Percentiles rank a stretch among this genome's conserved stretches.
Conservation (phyloP, 2,797 vertebrate genomes). For the Benthosema pterotum region DNA sequence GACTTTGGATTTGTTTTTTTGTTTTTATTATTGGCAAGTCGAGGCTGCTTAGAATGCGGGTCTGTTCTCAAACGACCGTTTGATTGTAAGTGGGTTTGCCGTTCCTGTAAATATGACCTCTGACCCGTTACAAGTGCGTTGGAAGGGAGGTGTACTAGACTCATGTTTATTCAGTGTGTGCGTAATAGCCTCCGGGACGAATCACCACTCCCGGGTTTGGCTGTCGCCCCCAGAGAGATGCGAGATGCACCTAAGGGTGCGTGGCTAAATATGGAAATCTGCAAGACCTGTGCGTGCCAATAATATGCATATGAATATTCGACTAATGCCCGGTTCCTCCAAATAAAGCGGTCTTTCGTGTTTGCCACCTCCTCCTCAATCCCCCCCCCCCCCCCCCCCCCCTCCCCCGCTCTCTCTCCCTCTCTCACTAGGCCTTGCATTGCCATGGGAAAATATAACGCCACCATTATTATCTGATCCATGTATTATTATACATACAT, state of each 20-base stretch:
- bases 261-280: slow-evolving; percentile 76
- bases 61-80: slow-evolving; percentile 51
- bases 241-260: slow-evolving; percentile 67
- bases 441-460: slow-evolving; percentile 24
- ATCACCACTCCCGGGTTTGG: slow-evolving; percentile 71
- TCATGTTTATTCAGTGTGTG: slow-evolving; percentile 78
- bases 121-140: slow-evolving; percentile 74
- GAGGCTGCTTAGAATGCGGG: slow-evolving; percentile 6
- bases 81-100: slow-evolving; percentile 71
- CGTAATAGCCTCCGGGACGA: slow-evolving; percentile 73
- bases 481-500: slow-evolving; percentile 43
- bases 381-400: no score
- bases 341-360: slow-evolving; percentile 46
- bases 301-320: slow-evolving; percentile 67
- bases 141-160: slow-evolving; percentile 67
- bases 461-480: slow-evolving; percentile 27
- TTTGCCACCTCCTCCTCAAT: no score
- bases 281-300: slow-evolving; percentile 61
- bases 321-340: slow-evolving; percentile 50
- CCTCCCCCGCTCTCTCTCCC: neutral
- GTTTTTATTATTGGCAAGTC: neutral
- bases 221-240: slow-evolving; percentile 72
- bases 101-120: slow-evolving; percentile 71
- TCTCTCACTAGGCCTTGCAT: neutral
- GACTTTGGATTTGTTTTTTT: neutral